Base-by-base conservation (phyloP, 92 coral and sea anemone species). In the Epizoanthus scotinus region DNA sequence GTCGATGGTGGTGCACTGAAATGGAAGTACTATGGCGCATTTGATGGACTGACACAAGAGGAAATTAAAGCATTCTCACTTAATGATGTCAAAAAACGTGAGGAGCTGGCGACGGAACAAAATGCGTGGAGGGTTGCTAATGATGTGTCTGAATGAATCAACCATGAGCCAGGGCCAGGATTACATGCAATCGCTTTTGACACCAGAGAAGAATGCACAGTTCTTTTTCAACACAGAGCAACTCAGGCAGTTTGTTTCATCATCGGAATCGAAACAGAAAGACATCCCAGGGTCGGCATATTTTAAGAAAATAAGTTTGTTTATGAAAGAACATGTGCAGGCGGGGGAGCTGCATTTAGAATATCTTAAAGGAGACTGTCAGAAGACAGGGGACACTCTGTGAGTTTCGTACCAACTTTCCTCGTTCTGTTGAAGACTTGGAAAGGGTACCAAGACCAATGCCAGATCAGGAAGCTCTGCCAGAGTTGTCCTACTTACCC, bases 121-220 rank as follows among this genome's bases (percentile, higher is more conserved):
- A 88, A 88, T 71, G 86, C 86, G 62, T 88, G 83, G 88, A 79
- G 40, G 31, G 79, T 79, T 53, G 88, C 88, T 34, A 20, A 52
- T 60, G 73, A 87, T 84, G 91, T 84, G 50, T 62, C 77, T 42
- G 86, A 82, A 63, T 75, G 90, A 70, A 70, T 70, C 58, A 55
- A 82, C 36, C 68, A 63, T 18, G 66, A 83, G 72, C 82, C 82
- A 62, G 90, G 90, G 20, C 86, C 83, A 82, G 90, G 86, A 84
- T 55, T 84, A 61, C 57, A 88, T 87, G 78, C 81, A 88, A 70
- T 79, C 86, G 28, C 79, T 63, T 81, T 26, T 84, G 83, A 71
- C 83, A 10, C 86, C 86, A 70, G 59, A 79, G 29, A 79, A 74
- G 63, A 58, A 18, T 15, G 29, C 27, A 18, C 91, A 84, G 47